A percentile compares a stretch with the other conserved stretches of the same genome.
Evolutionary conservation across 2,113 vertebrate genomes (phyloP).

Genomic region (Ageneiosus marmoratus): DNA sequence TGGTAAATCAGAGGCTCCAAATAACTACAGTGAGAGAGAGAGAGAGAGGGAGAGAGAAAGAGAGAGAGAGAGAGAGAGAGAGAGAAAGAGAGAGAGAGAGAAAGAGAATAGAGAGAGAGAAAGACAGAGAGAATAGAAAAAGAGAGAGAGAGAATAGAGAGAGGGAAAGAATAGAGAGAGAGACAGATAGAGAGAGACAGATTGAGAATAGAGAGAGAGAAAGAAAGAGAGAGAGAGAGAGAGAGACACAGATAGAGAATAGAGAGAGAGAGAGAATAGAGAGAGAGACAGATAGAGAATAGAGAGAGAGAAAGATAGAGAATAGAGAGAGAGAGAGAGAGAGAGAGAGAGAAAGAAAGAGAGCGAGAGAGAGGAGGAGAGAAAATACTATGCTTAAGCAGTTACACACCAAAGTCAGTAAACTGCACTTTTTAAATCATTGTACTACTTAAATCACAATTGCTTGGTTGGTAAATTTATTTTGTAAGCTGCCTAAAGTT

Average conservation of each 20-base stretch:
- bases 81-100: too few species aligned
- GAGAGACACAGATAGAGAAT: too few species aligned
- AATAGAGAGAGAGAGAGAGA: not conserved
- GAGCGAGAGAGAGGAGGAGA: not conserved
- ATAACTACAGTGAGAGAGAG: constrained; percentile 70
- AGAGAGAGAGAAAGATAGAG: constrained; percentile 20
- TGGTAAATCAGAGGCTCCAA: constrained; percentile 73
- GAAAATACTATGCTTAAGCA: too few species aligned
- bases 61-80: too few species aligned
- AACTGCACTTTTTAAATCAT: not conserved
- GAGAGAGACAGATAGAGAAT: not conserved
- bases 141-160: constrained; percentile 24
- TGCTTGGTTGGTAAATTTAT: not conserved
- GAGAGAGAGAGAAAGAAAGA: constrained; percentile 13
- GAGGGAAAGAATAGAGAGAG: not conserved
- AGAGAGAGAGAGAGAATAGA: constrained; percentile 13
- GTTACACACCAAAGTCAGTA: too few species aligned
- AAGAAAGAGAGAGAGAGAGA: not conserved
- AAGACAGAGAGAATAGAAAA: too few species aligned
- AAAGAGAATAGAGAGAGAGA: too few species aligned
- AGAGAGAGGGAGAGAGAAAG: not conserved
- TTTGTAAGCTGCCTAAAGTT: not conserved
- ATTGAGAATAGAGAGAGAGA: constrained; percentile 14
- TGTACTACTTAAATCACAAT: not conserved
- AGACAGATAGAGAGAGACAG: too few species aligned